These are phyloP conservation scores for Lithobates pipiens DNA, from an alignment of 2,797 vertebrate species.

Conservation along the genomic window DNA sequence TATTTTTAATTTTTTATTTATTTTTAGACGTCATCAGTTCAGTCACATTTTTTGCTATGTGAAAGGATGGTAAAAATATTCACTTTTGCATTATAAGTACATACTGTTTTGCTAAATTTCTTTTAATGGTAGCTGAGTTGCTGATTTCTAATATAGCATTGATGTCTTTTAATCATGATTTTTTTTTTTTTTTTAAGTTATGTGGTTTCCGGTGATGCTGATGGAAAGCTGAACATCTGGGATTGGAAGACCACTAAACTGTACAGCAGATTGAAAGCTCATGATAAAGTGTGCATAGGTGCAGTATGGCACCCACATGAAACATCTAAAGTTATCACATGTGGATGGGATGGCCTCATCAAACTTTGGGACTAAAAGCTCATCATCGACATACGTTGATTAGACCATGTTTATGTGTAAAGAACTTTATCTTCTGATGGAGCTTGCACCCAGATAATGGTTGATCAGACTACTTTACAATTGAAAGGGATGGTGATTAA, in stretches of 20 bases:
- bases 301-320: conserved; percentile 98
- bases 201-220: conserved; percentile 96
- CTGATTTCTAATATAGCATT: too few species aligned
- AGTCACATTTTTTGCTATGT: too few species aligned
- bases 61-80: too few species aligned
- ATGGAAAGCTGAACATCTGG: conserved; percentile 98
- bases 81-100: too few species aligned
- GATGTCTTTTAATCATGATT: neutral
- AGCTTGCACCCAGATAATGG: neutral
- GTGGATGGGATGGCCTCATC: conserved; percentile 97
- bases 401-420: neutral
- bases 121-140: neutral
- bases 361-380: conserved; percentile 91
- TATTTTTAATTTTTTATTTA: too few species aligned
- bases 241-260: conserved; percentile 99
- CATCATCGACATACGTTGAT: neutral
- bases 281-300: conserved; percentile 97
- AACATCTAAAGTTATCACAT: conserved; percentile 98
- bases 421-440: neutral
- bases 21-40: too few species aligned
- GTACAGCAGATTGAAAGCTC: conserved; percentile 96
- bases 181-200: conserved; percentile 80
- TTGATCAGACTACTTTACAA: neutral
- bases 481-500: neutral
- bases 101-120: too few species aligned